phyloP scores from a whole-genome alignment of 2,113 vertebrate genomes.

The Orientallactaga bullata region DNA sequence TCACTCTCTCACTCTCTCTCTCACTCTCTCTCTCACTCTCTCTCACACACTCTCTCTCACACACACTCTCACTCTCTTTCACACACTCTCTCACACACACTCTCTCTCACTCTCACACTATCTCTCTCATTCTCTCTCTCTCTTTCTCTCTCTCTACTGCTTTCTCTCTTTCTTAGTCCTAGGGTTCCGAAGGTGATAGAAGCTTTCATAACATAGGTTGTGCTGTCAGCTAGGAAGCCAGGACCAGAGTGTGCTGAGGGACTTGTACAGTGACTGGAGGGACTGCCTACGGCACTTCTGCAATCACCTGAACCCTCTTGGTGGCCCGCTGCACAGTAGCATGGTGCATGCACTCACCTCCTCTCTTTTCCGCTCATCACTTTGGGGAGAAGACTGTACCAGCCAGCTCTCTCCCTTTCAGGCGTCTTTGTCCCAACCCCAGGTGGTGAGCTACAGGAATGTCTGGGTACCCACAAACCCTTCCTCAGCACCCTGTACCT shows the following conservation, averaged over 20 bases:
- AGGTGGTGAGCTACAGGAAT: fast-evolving
- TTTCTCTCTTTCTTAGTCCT: no score
- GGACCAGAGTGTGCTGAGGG: background rate
- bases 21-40: no score
- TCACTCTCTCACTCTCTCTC: no score
- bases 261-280: background rate
- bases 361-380: background rate
- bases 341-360: fast-evolving
- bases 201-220: background rate
- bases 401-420: background rate
- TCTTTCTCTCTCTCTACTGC: no score
- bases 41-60: no score
- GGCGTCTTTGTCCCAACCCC: background rate
- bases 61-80: no score
- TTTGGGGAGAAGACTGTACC: fast-evolving
- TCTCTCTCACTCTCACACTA: no score
- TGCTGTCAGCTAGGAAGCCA: background rate
- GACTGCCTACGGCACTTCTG: background rate
- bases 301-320: background rate
- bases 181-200: no score
- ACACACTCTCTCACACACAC: no score
- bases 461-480: fast-evolving
- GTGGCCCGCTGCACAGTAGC: fast-evolving
- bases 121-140: no score
- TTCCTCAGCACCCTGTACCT: fast-evolving